Evolutionary conservation across 1,140 invertebrate species (phyloP).

Genomic region (Ganaspis sp.): DNA sequence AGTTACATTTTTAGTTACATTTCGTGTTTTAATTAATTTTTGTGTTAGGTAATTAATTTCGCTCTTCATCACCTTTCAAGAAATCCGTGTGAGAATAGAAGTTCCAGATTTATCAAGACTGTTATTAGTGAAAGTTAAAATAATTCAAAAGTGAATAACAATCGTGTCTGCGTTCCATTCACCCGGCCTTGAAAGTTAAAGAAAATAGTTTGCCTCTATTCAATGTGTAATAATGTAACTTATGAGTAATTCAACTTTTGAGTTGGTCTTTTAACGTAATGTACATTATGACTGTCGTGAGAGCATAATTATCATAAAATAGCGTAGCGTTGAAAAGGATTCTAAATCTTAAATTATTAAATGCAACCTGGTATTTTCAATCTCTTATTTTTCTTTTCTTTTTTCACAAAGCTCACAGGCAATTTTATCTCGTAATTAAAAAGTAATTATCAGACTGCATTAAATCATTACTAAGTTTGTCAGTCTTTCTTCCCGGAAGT

Average conservation of each 20-base stretch:
- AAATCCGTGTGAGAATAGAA: background rate
- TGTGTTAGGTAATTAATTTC: no score
- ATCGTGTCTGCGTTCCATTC: background rate
- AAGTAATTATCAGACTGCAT: no score
- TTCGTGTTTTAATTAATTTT: no score
- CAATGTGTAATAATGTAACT: background rate
- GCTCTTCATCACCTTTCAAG: background rate
- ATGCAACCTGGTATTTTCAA: background rate
- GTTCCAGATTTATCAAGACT: background rate
- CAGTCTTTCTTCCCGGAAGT: background rate
- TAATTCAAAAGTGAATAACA: slow-evolving; percentile 5
- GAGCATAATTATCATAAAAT: background rate
- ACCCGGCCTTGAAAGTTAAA: slow-evolving; percentile 18
- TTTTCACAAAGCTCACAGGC: no score
- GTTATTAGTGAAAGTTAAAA: slow-evolving; percentile 13
- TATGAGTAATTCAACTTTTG: slow-evolving; percentile 1
- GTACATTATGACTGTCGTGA: background rate
- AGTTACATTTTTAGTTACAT: no score
- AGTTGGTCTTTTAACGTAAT: background rate
- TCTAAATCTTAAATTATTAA: background rate
- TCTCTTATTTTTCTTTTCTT: background rate
- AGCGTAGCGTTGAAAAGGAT: background rate
- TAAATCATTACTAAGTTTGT: no score
- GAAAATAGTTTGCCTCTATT: slow-evolving; percentile 6
- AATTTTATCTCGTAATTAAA: no score